Base-by-base conservation (phyloP, 2,797 vertebrate genomes). In the Neopelma chrysocephalum region DNA sequence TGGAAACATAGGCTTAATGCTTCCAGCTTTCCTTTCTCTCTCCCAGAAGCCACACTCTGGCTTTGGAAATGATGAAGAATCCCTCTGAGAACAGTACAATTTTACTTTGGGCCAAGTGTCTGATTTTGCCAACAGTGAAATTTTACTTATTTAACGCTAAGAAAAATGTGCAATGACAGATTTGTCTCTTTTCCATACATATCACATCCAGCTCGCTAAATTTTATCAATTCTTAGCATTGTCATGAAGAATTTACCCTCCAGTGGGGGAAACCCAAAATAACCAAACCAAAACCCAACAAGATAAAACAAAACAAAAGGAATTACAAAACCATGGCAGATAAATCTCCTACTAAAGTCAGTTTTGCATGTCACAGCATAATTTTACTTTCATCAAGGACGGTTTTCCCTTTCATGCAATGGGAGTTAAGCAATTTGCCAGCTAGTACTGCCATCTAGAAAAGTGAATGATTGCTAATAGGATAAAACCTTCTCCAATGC, bases 371-470 rank as follows among this genome's bases (percentile, higher is more conserved):
- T 75, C 87, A 84, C 45, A 47, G 42, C 54, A 34, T 58, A 76
- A 87, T 81, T 85, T 91, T 34, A 54, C 54, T 92, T 91, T 68
- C 62, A 92, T 61, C 73, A 83, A 85, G 61, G 57, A 75, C 26
- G 83, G 64, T 64, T 90, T 87, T 94, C 51, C 43, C 47, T 26
- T 40, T 81, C 79, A 61, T 32, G 57, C 42, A 90, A 77, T 21
- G 61, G 53, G 64, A 96, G 84, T 78, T 89, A 66, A 94, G 71
- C 75, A 93, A 82, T 94, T 82, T 91, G 26, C 76, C 68, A 92
- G 78, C 65, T 60, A 86, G n/a, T 45, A 64, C 69, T 72, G 48
- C 71, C 82, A 64, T 82, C 58, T 82, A 83, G 54, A 79, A 92
- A 84, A 89, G 48, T 26, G 51, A 87, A 93, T 2, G 5, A 83